A percentile compares a stretch with the other conserved stretches of the same genome.
Evolutionary conservation across 2,888 invertebrate species (phyloP).

Genomic region (Prosopocoilus inquinatus): DNA sequence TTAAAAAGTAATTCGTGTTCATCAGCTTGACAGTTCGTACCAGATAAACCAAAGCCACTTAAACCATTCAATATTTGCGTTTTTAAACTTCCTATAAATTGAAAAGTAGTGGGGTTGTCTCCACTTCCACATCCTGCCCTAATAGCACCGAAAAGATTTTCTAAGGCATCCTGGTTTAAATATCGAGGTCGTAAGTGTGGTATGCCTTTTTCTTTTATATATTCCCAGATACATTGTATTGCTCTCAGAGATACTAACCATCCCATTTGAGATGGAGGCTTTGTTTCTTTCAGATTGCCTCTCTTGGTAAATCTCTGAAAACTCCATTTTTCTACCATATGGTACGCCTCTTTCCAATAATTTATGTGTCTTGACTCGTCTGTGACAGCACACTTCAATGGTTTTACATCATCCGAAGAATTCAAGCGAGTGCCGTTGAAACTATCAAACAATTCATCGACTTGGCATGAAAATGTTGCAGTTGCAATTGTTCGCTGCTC

Average conservation of each 20-base stretch:
- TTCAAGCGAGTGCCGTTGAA: conserved; percentile 20
- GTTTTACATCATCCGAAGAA: conserved; percentile 16
- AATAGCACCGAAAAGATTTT: too few species aligned
- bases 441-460: conserved; percentile 32
- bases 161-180: conserved; percentile 30
- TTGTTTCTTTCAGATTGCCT: neutral
- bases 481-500: conserved; percentile 20
- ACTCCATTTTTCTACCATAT: conserved; percentile 19
- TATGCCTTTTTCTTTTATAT: neutral
- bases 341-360: too few species aligned
- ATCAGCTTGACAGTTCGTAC: conserved; percentile 12
- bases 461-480: conserved; percentile 23
- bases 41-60: conserved; percentile 23
- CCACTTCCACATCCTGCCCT: too few species aligned
- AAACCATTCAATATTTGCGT: too few species aligned
- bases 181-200: conserved; percentile 15
- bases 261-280: too few species aligned
- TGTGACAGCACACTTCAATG: too few species aligned
- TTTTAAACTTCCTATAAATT: too few species aligned
- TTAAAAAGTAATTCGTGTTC: conserved; percentile 6
- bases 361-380: too few species aligned
- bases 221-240: neutral
- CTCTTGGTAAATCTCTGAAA: conserved; percentile 2
- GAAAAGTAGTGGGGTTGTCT: too few species aligned
- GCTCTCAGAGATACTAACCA: conserved; percentile 16